phyloP scores from a whole-genome alignment of 2,797 vertebrate genomes.

The Phaenicophaeus curvirostris region DNA sequence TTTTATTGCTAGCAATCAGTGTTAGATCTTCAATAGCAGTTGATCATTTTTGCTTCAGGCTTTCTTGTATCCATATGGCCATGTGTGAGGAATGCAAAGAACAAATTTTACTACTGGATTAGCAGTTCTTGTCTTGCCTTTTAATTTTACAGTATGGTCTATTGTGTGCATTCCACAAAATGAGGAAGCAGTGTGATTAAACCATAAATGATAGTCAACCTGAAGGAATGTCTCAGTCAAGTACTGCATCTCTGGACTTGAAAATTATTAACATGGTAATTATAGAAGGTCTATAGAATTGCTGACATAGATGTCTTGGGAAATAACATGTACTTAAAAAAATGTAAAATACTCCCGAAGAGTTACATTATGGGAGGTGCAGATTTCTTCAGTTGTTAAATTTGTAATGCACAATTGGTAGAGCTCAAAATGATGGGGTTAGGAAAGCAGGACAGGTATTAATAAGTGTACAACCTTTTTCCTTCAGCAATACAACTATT shows the following conservation, averaged over 20 bases:
- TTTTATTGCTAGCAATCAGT: conserved; percentile 68
- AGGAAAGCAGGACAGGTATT: conserved; percentile 8
- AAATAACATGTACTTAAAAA: background rate
- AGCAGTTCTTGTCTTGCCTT: background rate
- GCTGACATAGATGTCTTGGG: background rate
- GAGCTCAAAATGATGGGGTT: conserved; percentile 1
- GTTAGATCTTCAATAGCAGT: conserved; percentile 58
- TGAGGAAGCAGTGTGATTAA: conserved; percentile 18
- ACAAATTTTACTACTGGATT: conserved; percentile 28
- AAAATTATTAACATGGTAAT: background rate
- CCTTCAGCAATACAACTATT: background rate
- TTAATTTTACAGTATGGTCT: conserved; percentile 16
- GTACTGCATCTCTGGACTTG: background rate
- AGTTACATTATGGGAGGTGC: background rate
- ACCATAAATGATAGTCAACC: background rate
- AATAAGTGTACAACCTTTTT: background rate
- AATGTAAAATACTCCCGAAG: background rate
- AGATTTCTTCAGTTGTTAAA: background rate
- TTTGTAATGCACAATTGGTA: background rate
- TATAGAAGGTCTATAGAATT: background rate
- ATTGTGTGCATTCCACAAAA: background rate
- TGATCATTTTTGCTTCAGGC: conserved; percentile 63
- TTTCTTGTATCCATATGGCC: conserved; percentile 62
- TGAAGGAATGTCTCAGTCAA: conserved; percentile 1
- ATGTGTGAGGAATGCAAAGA: conserved; percentile 27